Evolutionary conservation across 2,797 vertebrate species (phyloP), one percentile per base, ranked within the genome.

Genomic region (Dermochelys coriacea): DNA sequence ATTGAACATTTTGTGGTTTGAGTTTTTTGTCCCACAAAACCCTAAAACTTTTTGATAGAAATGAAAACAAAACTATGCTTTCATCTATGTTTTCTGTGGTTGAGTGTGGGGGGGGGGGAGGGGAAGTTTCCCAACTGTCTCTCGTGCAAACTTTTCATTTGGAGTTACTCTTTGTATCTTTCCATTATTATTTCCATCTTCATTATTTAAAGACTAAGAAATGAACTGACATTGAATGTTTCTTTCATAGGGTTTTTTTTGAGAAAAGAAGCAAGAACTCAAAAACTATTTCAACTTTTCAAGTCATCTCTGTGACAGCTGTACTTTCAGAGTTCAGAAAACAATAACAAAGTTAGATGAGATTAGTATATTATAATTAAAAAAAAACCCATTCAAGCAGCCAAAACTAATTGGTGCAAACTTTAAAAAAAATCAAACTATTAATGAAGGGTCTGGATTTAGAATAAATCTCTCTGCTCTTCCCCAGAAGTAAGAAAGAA

Each of bases 331-430:
- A 93, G 85, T 93, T 94, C 74, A 96, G 86, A 90, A 94, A 93
- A 95, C 52, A 96, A 89, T 89, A 95, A 80, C 61, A 96, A 95
- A 97, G 71, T 88, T 95, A 97, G 90, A 93, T 95, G 94, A 97
- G 82, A 85, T 95, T 96, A 97, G 51, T 93, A 94, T 94, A 96
- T 97, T 64, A 52, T 91, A 86, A 95, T 94, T 96, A 93, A 87
- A 95, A 96, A 96, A 95, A 88, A 57, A 2, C 57, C 16, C 37
- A 54, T 93, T 96, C 79, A 93, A 94, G 77, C 51, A 97, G 61
- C 41, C 74, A 94, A 88, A 87, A 79, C 31, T 94, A 90, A 97
- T 97, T 97, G 96, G 90, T 95, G 81, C 34, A 91, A 71, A 87
- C 78, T 85, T 94, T 97, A 85, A 97, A 93, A 37, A 34, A 5